phyloP scores from a whole-genome alignment of 2,113 vertebrate species.

The Nothocercus nigrocapillus region DNA sequence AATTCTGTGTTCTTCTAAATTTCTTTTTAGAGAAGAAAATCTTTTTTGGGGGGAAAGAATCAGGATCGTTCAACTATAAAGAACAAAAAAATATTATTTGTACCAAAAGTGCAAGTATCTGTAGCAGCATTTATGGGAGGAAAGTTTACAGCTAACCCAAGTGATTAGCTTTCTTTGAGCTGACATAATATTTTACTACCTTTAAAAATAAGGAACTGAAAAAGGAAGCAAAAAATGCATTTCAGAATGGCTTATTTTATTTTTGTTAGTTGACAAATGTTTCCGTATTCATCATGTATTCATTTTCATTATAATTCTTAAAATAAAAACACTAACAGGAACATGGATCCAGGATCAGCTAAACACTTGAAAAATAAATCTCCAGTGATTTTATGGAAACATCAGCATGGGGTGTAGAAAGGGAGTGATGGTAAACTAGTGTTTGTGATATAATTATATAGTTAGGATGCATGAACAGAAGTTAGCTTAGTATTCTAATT shows the following conservation, averaged over 20 bases:
- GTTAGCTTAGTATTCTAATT: background rate
- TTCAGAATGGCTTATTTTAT: conserved; percentile 14
- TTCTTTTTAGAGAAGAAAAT: conserved; percentile 35
- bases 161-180: conserved; percentile 1
- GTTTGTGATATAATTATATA: conserved; percentile 17
- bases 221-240: background rate
- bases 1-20: conserved; percentile 38
- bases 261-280: background rate
- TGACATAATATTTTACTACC: conserved; percentile 25
- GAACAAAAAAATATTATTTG: background rate
- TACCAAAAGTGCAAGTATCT: conserved; percentile 19
- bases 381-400: background rate
- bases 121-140: background rate
- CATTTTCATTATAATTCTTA: background rate
- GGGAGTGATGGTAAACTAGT: conserved; percentile 16
- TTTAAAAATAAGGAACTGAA: conserved; percentile 31
- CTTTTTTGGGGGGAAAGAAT: background rate
- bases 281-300: background rate
- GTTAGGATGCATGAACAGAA: conserved; percentile 5
- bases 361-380: conserved; percentile 43
- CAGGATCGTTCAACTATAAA: background rate
- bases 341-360: conserved; percentile 7
- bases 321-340: background rate
- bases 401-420: conserved; percentile 29
- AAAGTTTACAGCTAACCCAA: conserved; percentile 16